Percentiles rank a stretch among this genome's conserved stretches.
Evolutionary conservation across 2,113 vertebrate genomes (phyloP).

Genomic region (Progne subis): DNA sequence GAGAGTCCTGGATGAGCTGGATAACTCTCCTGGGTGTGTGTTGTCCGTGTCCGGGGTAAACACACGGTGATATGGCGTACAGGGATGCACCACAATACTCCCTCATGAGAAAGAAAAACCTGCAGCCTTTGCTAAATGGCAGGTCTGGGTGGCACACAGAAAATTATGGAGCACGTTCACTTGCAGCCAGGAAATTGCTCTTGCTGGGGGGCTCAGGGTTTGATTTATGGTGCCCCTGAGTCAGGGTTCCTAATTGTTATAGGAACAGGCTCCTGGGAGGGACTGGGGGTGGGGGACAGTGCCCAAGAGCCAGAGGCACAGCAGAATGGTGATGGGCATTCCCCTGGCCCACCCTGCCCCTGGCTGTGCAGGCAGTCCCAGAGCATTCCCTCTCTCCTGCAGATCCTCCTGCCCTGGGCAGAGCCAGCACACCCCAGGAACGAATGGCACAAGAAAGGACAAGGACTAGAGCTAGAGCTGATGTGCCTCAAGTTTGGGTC

Average conservation of each 20-base stretch:
- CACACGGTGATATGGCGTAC: not conserved
- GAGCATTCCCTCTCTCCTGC: not conserved
- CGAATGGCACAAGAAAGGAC: not conserved
- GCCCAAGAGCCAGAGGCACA: not conserved
- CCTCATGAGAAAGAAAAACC: not conserved
- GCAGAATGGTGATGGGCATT: not conserved
- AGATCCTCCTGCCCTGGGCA: not conserved
- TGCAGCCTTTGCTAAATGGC: not conserved
- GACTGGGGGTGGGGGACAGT: not conserved
- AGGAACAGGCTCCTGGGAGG: not conserved
- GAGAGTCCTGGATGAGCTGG: not conserved
- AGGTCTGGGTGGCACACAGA: not conserved
- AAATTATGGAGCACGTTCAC: not conserved
- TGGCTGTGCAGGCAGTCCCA: not conserved
- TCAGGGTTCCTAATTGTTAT: not conserved
- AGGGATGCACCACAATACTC: not conserved
- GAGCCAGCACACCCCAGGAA: not conserved
- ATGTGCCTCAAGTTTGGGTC: constrained; percentile 9
- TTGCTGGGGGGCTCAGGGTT: not conserved
- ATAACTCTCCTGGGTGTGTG: not conserved
- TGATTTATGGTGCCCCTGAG: constrained; percentile 37
- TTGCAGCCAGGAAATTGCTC: constrained; percentile 14
- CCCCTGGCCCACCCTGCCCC: not conserved
- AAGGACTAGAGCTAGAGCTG: not conserved
- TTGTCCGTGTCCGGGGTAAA: not conserved